Conservation (phyloP, 2,797 vertebrate genomes). For the Chanos chanos region DNA sequence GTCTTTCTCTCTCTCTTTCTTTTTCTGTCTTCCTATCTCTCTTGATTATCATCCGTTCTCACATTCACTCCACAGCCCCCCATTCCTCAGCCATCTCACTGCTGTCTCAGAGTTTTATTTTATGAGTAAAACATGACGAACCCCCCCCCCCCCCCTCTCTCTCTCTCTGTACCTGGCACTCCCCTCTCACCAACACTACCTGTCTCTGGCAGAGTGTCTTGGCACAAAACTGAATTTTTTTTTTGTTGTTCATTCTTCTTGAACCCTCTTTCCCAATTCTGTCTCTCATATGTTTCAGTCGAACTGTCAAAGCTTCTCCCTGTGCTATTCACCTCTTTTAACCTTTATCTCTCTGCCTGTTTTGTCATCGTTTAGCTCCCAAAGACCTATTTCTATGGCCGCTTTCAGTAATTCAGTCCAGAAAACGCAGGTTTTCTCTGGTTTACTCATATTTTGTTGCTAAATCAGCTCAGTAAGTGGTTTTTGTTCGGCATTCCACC, state of each 20-base stretch:
- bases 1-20: neutral
- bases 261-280: constrained; percentile 24
- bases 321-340: constrained; percentile 49
- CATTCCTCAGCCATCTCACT: too few species aligned
- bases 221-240: constrained; percentile 43
- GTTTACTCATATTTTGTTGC: constrained; percentile 13
- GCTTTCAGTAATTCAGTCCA: constrained; percentile 18
- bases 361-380: constrained; percentile 57
- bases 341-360: constrained; percentile 3
- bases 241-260: constrained; percentile 14
- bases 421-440: constrained; percentile 1
- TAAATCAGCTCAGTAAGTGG: constrained; percentile 47
- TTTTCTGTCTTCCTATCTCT: constrained; percentile 10
- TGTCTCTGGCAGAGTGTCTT: constrained; percentile 48
- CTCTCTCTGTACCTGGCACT: constrained; percentile 4
- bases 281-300: constrained; percentile 47
- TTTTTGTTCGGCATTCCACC: constrained; percentile 62
- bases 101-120: too few species aligned
- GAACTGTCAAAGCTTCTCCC: constrained; percentile 66
- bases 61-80: too few species aligned
- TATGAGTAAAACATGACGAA: too few species aligned
- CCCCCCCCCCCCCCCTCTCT: too few species aligned
- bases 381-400: constrained; percentile 15
- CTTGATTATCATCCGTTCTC: too few species aligned
- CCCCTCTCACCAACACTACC: constrained; percentile 20